Percentiles rank a stretch among this genome's conserved stretches.
These are phyloP conservation scores for Drosophila busckii DNA, from an alignment of 1,140 invertebrate genomes.

Conservation along the genomic window DNA sequence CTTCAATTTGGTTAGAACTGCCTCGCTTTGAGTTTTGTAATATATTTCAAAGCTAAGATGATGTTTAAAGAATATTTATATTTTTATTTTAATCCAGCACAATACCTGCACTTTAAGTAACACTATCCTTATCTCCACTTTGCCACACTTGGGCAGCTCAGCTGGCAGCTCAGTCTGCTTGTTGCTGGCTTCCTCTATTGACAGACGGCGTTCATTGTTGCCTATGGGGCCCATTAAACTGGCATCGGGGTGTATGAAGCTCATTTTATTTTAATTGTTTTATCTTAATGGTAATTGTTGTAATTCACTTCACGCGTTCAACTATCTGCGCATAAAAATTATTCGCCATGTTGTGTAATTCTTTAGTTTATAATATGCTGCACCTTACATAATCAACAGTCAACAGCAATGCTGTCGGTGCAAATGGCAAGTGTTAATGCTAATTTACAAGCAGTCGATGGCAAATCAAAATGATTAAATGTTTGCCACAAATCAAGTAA, in stretches of 20 bases:
- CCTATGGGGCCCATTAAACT: slow-evolving; percentile 33
- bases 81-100: background rate
- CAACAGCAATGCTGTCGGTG: no score
- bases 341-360: no score
- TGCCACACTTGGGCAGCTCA: background rate
- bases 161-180: slow-evolving; percentile 1
- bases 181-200: slow-evolving; percentile 1
- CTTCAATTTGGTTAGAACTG: no score
- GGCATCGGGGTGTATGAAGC: slow-evolving; percentile 62
- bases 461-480: background rate
- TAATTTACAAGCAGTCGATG: slow-evolving; percentile 2
- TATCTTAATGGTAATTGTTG: slow-evolving; percentile 26
- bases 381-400: no score
- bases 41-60: no score
- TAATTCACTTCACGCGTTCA: slow-evolving; percentile 17
- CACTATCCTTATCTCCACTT: slow-evolving; percentile 60
- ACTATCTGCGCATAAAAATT: no score
- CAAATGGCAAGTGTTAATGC: no score
- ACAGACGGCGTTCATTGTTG: background rate
- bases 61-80: no score
- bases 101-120: slow-evolving; percentile 67
- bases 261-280: slow-evolving; percentile 36
- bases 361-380: no score
- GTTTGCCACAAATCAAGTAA: no score
- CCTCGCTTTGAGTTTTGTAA: no score